Conservation (phyloP, 2,888 invertebrate species). For the Morpho deidamia region DNA sequence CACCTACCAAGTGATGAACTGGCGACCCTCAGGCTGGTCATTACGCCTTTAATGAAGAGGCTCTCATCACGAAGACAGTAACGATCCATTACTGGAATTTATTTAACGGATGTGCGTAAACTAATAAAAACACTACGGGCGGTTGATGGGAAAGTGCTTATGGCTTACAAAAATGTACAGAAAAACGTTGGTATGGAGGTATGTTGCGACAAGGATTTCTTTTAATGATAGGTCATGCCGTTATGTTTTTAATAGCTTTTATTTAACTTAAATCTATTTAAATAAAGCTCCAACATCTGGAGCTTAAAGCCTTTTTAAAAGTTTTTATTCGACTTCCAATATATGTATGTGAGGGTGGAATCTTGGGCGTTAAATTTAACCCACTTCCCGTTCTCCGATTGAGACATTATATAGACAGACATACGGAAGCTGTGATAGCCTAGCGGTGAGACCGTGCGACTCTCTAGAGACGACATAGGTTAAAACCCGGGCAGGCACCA, state of each 20-base stretch:
- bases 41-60: slow-evolving; percentile 15
- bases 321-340: too few relatives aligned
- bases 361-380: too few relatives aligned
- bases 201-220: slow-evolving; percentile 1
- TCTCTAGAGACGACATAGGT: too few relatives aligned
- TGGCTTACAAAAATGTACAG: slow-evolving; percentile 2
- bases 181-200: slow-evolving; percentile 6
- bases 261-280: too few relatives aligned
- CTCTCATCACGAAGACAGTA: slow-evolving; percentile 9
- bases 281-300: too few relatives aligned
- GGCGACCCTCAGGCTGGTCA: slow-evolving; percentile 7
- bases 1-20: slow-evolving; percentile 13
- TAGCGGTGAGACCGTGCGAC: too few relatives aligned
- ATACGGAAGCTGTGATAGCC: too few relatives aligned
- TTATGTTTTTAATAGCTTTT: background rate
- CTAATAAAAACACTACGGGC: slow-evolving; percentile 20
- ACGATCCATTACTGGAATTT: slow-evolving; percentile 21
- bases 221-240: background rate
- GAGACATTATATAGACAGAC: too few relatives aligned
- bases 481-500: too few relatives aligned
- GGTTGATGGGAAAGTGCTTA: slow-evolving; percentile 11
- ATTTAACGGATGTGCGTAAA: slow-evolving; percentile 22
- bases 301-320: too few relatives aligned
- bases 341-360: too few relatives aligned
- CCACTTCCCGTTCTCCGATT: too few relatives aligned